These are phyloP conservation scores for Rhipidura dahli DNA, from an alignment of 2,113 vertebrate genomes.

Conservation along the genomic window DNA sequence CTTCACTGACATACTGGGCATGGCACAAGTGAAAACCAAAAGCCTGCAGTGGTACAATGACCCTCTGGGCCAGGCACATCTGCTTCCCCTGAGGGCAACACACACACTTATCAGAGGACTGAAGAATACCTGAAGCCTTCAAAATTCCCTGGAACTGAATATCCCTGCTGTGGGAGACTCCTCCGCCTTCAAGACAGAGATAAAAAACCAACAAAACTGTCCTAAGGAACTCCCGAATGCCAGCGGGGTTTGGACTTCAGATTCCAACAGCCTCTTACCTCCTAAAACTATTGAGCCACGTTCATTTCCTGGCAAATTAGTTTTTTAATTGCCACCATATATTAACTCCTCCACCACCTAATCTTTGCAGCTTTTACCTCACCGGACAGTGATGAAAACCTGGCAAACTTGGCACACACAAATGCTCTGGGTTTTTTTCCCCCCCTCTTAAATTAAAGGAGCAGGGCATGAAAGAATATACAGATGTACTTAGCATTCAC, in stretches of 20 bases:
- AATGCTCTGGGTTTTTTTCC: background rate
- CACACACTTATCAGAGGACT: background rate
- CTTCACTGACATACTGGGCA: rapidly evolving
- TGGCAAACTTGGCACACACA: background rate
- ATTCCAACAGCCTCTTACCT: background rate
- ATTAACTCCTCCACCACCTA: background rate
- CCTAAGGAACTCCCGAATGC: background rate
- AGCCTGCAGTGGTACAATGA: background rate
- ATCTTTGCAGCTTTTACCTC: background rate
- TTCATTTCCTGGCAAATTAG: background rate
- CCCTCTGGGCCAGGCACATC: background rate
- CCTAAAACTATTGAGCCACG: background rate
- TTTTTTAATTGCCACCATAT: background rate
- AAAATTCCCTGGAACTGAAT: background rate
- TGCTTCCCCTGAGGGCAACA: background rate
- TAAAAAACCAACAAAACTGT: background rate
- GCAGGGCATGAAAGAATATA: background rate
- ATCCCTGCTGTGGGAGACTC: background rate
- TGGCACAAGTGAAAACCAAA: background rate
- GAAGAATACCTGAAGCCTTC: background rate
- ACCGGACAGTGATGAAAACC: background rate
- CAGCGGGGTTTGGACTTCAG: background rate
- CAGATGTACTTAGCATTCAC: background rate
- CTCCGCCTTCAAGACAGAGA: background rate
- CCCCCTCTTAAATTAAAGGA: background rate